phyloP scores from a whole-genome alignment of 2,113 vertebrate genomes.

The human (Homo sapiens) region DNA sequence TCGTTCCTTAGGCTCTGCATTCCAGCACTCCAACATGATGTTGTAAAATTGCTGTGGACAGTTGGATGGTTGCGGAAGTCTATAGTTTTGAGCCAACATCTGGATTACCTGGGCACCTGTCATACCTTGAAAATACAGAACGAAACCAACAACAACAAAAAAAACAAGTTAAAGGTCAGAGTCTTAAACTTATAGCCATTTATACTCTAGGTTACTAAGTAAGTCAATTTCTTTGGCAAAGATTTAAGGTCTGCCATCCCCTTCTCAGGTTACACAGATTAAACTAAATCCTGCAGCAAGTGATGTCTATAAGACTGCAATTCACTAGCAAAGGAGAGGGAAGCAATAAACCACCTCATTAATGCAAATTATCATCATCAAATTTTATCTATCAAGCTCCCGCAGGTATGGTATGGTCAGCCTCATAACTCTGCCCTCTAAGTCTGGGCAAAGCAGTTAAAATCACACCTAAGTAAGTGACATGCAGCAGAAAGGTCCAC shows the following conservation, averaged over 20 bases:
- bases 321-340: slow-evolving; percentile 55
- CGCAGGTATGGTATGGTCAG: slow-evolving; percentile 2
- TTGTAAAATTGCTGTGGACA: slow-evolving; percentile 88
- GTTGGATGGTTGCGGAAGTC: slow-evolving; percentile 86
- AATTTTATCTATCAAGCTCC: slow-evolving; percentile 62
- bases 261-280: slow-evolving; percentile 1
- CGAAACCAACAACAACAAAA: neutral
- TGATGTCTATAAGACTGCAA: slow-evolving; percentile 20
- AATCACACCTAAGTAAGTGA: slow-evolving; percentile 63
- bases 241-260: neutral
- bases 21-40: slow-evolving; percentile 95
- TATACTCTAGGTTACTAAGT: neutral
- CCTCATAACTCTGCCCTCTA: slow-evolving; percentile 59
- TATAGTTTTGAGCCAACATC: slow-evolving; percentile 86
- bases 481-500: slow-evolving; percentile 51
- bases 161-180: neutral
- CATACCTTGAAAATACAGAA: slow-evolving; percentile 83
- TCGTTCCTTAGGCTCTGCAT: slow-evolving; percentile 68
- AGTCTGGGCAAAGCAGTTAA: slow-evolving; percentile 48
- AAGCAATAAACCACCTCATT: slow-evolving; percentile 68
- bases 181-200: neutral
- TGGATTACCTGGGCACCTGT: slow-evolving; percentile 90
- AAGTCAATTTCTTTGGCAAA: neutral
- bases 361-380: slow-evolving; percentile 69
- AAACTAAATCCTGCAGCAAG: slow-evolving; percentile 49